These are phyloP conservation scores for Pollenia angustigena DNA, from an alignment of 2,888 invertebrate species.

Conservation along the genomic window DNA sequence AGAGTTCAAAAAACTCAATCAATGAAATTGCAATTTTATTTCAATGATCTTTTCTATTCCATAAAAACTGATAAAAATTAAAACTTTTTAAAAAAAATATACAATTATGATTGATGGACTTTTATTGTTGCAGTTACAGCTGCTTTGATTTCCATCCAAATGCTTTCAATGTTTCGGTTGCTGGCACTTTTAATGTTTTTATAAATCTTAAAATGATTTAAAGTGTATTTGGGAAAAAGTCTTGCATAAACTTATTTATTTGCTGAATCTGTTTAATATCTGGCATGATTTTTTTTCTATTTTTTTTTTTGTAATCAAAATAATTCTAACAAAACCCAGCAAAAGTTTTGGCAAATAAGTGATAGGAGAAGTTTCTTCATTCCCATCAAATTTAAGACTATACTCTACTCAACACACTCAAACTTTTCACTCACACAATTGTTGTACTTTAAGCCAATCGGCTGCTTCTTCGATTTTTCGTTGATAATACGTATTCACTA, in stretches of 20 bases:
- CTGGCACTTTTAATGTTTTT: constrained; percentile 28
- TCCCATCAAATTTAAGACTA: no score
- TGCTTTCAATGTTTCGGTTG: background rate
- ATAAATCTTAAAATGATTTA: constrained; percentile 52
- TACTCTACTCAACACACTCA: no score
- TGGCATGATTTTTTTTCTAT: background rate
- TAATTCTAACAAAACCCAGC: background rate
- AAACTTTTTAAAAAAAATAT: constrained; percentile 5
- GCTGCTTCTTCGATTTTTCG: no score
- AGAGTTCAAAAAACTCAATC: no score
- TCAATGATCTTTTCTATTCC: background rate
- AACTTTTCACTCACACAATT: no score
- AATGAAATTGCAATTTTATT: background rate
- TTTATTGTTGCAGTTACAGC: constrained; percentile 35
- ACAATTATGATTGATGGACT: constrained; percentile 40
- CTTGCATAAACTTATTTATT: constrained; percentile 40
- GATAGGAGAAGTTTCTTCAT: no score
- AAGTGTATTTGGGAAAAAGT: constrained; percentile 50
- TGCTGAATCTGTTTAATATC: constrained; percentile 52
- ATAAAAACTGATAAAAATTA: constrained; percentile 10
- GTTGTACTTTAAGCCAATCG: no score
- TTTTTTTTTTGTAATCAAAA: background rate
- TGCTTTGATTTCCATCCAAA: constrained; percentile 18
- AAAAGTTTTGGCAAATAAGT: background rate
- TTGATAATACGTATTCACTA: no score